Base-by-base conservation (phyloP, 1,140 invertebrate species). In the Cherax destructor region DNA sequence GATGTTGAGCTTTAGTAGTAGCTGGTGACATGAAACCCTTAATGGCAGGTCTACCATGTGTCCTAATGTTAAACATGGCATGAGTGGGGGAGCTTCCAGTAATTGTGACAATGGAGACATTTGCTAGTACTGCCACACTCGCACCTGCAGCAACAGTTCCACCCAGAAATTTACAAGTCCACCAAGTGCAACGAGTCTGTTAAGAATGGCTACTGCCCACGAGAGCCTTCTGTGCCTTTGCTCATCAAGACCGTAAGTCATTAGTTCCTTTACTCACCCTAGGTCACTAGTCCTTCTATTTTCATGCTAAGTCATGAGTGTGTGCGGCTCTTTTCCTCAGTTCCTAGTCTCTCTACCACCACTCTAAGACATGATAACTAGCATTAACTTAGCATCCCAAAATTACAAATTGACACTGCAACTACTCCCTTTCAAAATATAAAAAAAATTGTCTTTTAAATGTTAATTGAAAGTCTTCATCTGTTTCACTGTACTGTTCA, bases 111-210 rank as follows among this genome's bases (percentile, higher is more conserved):
- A 97, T 93, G 98, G 98, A 5, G 99, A 99, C 94, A 95, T 96
- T 72, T 99, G 99, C 95, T 96, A 97, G 13, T 99, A 99, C 95
- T 99, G 99, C 95, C 99, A 99, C 94, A 99, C 99, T n/a, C 96
- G 99, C 93, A 99, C 99, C 16, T n/a, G n/a, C 99, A 99, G 95
- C 99, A 99, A 95, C 99, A 99, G 95, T 99, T 99, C 96, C 99
- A 99, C 95, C 99, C 99, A 4, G 99, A 99, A 96, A 99, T 99
- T 93, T 99, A 99, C 95, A 99, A 99, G 95, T 99, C 98, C 83
- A 99, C 99, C 79, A 99, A 99, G 95, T 99, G 98, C 95, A 99
- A 99, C 95, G 98, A 99, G 94, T 98, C 99, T 92, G 98, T 99
- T 95, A 98, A 99, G 94, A 98, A 98, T 50, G 98, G 98, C 65